A percentile compares a stretch with the other conserved stretches of the same genome.
phyloP scores from a whole-genome alignment of 1,140 invertebrate species.

The Gonioctena quinquepunctata region DNA sequence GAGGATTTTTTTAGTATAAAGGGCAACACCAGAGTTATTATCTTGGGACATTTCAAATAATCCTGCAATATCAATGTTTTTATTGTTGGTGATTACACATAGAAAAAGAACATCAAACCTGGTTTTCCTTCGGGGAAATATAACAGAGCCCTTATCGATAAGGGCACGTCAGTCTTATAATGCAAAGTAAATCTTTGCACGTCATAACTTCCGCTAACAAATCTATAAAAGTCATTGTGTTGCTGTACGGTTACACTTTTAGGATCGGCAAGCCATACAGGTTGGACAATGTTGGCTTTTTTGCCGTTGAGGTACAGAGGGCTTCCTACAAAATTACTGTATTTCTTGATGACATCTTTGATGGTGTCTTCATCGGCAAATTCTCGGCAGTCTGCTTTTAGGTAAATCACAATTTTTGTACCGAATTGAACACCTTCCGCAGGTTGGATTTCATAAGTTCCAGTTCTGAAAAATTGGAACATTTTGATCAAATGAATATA shows the following conservation, averaged over 20 bases:
- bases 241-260: conserved; percentile 84
- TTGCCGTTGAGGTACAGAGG: conserved; percentile 91
- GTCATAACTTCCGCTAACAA: conserved; percentile 83
- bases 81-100: neutral
- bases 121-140: conserved; percentile 93
- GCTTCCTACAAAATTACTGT: conserved; percentile 95
- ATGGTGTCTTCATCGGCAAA: conserved; percentile 87
- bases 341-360: conserved; percentile 89
- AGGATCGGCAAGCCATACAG: conserved; percentile 91
- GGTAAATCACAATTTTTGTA: conserved; percentile 90
- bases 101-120: too few species aligned
- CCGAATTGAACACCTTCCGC: conserved; percentile 82
- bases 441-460: conserved; percentile 86
- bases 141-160: conserved; percentile 87
- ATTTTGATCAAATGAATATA: too few species aligned
- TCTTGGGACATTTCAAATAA: conserved; percentile 90
- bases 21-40: conserved; percentile 76
- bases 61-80: conserved; percentile 52
- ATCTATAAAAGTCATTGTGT: conserved; percentile 91
- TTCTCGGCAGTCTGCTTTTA: conserved; percentile 85
- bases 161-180: conserved; percentile 87
- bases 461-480: conserved; percentile 74
- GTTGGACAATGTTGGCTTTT: conserved; percentile 67
- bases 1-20: conserved; percentile 88
- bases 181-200: conserved; percentile 82